Percentiles rank a stretch among this genome's conserved stretches.
These are phyloP conservation scores for Drosophila tsacasi DNA, from an alignment of 1,140 invertebrate species.

Conservation along the genomic window DNA sequence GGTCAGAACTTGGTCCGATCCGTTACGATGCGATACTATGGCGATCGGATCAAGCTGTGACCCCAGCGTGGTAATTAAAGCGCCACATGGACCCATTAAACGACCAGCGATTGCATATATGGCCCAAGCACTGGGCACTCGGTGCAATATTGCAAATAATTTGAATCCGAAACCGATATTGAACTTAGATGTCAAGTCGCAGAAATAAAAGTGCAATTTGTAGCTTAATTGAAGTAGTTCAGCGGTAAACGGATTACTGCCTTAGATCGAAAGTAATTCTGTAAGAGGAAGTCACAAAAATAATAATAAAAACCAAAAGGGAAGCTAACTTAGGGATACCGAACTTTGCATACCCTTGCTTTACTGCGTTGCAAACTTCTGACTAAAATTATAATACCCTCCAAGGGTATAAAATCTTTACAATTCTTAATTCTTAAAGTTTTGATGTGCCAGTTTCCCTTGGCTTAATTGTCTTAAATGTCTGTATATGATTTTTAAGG, in stretches of 20 bases:
- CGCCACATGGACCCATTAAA: constrained; percentile 31
- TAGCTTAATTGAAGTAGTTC: background rate
- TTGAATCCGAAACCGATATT: constrained; percentile 7
- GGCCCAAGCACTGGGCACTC: background rate
- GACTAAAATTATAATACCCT: too few relatives aligned
- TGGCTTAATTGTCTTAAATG: too few relatives aligned
- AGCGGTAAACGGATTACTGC: too few relatives aligned
- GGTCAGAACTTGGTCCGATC: constrained; percentile 34
- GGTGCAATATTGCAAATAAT: constrained; percentile 2
- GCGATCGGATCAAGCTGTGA: constrained; percentile 29
- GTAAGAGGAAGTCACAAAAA: too few relatives aligned
- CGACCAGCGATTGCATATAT: constrained; percentile 12
- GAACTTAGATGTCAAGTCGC: background rate
- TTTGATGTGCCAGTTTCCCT: too few relatives aligned
- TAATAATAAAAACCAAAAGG: too few relatives aligned
- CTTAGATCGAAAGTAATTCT: background rate
- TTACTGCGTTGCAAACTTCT: too few relatives aligned
- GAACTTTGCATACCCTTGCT: too few relatives aligned
- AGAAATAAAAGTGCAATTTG: background rate
- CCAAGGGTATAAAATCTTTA: too few relatives aligned
- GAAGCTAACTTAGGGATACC: too few relatives aligned
- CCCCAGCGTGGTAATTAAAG: constrained; percentile 38
- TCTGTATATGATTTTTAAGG: too few relatives aligned
- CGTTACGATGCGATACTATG: background rate
- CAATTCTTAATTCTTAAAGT: too few relatives aligned